Base-by-base conservation (phyloP, 1,140 invertebrate genomes). In the Drosophila bifasciata region DNA sequence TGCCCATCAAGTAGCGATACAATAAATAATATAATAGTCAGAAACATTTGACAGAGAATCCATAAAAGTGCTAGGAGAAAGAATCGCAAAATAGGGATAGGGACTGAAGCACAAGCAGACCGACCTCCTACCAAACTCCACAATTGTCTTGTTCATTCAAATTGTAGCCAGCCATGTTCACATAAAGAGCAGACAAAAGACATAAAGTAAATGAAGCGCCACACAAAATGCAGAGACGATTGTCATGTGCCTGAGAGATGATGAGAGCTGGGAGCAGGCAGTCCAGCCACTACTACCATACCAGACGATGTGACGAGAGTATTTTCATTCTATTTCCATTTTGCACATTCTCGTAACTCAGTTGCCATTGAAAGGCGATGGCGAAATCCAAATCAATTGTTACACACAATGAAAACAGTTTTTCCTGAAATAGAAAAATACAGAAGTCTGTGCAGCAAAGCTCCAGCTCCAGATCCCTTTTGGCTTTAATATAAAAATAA, bases 121-220 rank as follows among this genome's bases (percentile, higher is more conserved):
- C 23, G n/a, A n/a, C n/a, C 19, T 1, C 32, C 11, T 13, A 36
- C 32, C 32, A 3, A 36, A 63, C 58, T 28, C 25, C 25, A 25
- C 63, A 68, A 43, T 25, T 7, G 25, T 25, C 25, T 25, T 7
- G 25, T 63, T 62, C 81, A 85, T 85, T 85, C 77, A 88, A 86
- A 85, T 86, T 71, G 77, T 68, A 52, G 64, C 19, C 19, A 21
- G 19, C 76, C 62, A 68, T 58, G 57, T 58, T 43, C 62, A 50
- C 58, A 80, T 77, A 66, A 81, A 58, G 57, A 77, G 73, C 80
- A 85, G 80, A 85, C 80, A 85, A 85, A 86, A 77, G 77, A 74
- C 74, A 85, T 85, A 81, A 85, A 85, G 73, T 86, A 85, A 85
- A 85, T 85, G 81, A 85, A 85, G 72, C 77, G 80, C 81, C 81